These are phyloP conservation scores for Ptychobarbus kaznakovi DNA, from an alignment of 2,797 vertebrate species.

Conservation along the genomic window DNA sequence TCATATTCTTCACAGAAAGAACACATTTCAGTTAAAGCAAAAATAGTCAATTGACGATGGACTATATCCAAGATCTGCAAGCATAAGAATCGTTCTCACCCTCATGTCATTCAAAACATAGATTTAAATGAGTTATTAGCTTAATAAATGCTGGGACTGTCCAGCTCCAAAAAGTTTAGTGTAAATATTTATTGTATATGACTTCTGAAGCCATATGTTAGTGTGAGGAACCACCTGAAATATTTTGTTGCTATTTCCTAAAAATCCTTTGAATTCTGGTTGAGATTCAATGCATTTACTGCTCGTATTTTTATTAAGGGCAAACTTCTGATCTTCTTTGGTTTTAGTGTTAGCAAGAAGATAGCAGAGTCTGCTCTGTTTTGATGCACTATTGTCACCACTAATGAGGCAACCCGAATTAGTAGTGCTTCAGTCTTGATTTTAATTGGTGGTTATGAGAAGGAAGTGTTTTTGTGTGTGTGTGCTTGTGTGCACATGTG, in stretches of 20 bases:
- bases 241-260: neutral
- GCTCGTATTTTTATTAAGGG: neutral
- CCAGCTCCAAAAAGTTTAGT: neutral
- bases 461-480: neutral
- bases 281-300: neutral
- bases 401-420: slow-evolving; percentile 14
- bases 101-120: neutral
- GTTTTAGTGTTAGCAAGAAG: neutral
- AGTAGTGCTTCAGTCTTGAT: slow-evolving; percentile 4
- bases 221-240: neutral
- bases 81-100: neutral
- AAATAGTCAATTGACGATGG: neutral
- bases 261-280: neutral
- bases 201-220: neutral
- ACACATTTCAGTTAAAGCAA: neutral
- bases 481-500: neutral
- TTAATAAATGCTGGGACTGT: neutral
- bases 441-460: slow-evolving; percentile 6
- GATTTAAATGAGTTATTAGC: neutral
- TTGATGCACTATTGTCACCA: slow-evolving; percentile 15
- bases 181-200: neutral
- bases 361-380: neutral
- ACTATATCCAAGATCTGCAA: neutral
- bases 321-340: neutral
- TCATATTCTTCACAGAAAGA: neutral